Base-by-base conservation (phyloP, 2,888 invertebrate species). In the Tuberolachnus salignus region DNA sequence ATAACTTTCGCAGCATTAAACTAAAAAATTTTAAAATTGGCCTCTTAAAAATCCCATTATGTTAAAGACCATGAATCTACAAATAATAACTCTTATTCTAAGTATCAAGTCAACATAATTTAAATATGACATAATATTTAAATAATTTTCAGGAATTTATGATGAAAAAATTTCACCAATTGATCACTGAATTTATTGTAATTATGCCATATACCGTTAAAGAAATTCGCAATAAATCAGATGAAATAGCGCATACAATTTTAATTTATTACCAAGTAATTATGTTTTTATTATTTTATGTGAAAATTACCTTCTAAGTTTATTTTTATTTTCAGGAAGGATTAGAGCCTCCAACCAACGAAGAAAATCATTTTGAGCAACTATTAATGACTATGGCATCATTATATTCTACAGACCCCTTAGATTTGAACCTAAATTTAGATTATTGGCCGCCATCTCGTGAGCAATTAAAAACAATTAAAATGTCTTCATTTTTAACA, bases 151-250 rank as follows among this genome's bases (percentile, higher is more conserved):
- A 88, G 86, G 93, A 94, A 86, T 95, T 94, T 85, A 92, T 94
- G 84, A 88, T 93, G 83, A 89, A 93, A 26, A 89, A 94, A 63
- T 87, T 97, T 64, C 97, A 98, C 86, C 89, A 90, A 19, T 87
- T 97, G 11, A 88, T 97, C 73, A 94, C 95, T 0, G 97, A 97
- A 86, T 97, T 98, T 84, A 94, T 98, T 67, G 92, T 94, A 81
- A 89, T 93, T 75, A 94, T 97, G 94, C 97, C 96, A 74, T 89
- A 95, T 67, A 97, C 96, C 89, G 90, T 94, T 0, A 93, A 93
- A 83, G 94, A 94, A 84, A 86, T 94, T 81, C 88, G 93, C 69
- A 91, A 91, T 83, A 88, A 93, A 83, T 96, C 95, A 0, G 97
- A 97, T 86, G 97, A 98, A 86, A 92, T 92, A 1, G 92, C 94